Conservation (phyloP, 2,888 invertebrate genomes). For the Leucophenga maculata region DNA sequence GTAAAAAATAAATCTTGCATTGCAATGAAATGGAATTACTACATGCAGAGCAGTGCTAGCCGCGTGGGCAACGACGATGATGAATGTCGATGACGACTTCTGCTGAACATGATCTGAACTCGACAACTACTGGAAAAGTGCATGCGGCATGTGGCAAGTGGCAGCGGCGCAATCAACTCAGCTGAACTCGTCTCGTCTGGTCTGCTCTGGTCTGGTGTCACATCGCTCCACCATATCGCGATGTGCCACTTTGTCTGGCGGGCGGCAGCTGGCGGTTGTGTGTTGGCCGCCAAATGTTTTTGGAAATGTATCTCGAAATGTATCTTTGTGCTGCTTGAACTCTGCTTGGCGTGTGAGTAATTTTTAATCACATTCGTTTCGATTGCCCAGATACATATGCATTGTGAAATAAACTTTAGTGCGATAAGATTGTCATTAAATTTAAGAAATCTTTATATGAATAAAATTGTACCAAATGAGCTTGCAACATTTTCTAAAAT, state of each 20-base stretch:
- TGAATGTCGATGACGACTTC: too few species aligned
- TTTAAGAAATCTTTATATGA: too few species aligned
- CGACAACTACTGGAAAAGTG: too few species aligned
- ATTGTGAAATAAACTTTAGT: conserved; percentile 55
- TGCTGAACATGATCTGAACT: too few species aligned
- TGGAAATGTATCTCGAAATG: too few species aligned
- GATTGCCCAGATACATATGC: conserved; percentile 57
- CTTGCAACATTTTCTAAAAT: too few species aligned
- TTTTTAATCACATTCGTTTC: conserved; percentile 66
- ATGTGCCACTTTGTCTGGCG: conserved; percentile 13
- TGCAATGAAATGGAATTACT: neutral
- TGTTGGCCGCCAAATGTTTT: too few species aligned
- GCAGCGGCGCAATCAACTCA: neutral
- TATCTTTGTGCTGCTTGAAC: neutral
- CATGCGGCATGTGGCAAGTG: conserved; percentile 5
- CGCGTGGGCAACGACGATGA: neutral
- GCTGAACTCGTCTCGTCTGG: neutral
- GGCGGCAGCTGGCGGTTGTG: neutral
- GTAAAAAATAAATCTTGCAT: neutral
- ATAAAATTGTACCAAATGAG: too few species aligned
- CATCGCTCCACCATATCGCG: conserved; percentile 1
- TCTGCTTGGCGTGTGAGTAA: conserved; percentile 51
- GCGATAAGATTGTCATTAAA: too few species aligned
- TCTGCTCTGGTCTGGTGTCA: neutral
- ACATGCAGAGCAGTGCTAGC: neutral